phyloP scores from a whole-genome alignment of 2,888 invertebrate genomes.

The Allacma fusca region DNA sequence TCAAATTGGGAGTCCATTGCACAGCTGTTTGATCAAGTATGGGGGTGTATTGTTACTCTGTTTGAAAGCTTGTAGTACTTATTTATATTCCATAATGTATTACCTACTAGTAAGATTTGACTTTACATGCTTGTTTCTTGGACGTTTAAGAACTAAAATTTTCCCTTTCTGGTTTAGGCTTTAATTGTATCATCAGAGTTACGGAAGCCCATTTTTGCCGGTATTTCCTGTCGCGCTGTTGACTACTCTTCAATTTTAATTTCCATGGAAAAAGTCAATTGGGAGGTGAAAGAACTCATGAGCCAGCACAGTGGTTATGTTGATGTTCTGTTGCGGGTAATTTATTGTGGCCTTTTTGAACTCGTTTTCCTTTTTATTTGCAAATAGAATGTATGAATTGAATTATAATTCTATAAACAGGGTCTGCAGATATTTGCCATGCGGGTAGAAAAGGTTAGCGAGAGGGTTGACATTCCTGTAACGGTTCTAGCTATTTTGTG shows the following conservation, averaged over 20 bases:
- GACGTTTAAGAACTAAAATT: no score
- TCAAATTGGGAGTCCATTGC: slow-evolving; percentile 70
- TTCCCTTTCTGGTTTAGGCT: no score
- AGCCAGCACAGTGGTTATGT: slow-evolving; percentile 92
- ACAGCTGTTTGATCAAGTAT: slow-evolving; percentile 72
- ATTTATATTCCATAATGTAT: no score
- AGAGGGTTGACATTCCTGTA: slow-evolving; percentile 75
- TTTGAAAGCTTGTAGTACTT: no score
- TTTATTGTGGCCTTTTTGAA: no score
- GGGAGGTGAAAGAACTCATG: slow-evolving; percentile 90
- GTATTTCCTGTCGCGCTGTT: slow-evolving; percentile 81
- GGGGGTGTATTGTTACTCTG: no score
- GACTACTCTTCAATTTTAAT: slow-evolving; percentile 78
- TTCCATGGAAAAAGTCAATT: slow-evolving; percentile 88
- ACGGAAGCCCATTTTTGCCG: slow-evolving; percentile 85
- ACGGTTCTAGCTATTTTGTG: slow-evolving; percentile 79
- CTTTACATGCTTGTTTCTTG: no score
- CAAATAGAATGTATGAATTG: no score
- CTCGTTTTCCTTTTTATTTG: slow-evolving; percentile 21
- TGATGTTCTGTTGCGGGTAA: slow-evolving; percentile 75
- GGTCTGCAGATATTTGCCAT: slow-evolving; percentile 80
- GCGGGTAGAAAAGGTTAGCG: slow-evolving; percentile 77
- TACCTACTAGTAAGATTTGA: no score
- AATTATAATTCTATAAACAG: no score
- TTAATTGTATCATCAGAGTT: slow-evolving; percentile 77